Evolutionary conservation across 1,140 invertebrate genomes (phyloP).

Genomic region (Scylla paramamosain): DNA sequence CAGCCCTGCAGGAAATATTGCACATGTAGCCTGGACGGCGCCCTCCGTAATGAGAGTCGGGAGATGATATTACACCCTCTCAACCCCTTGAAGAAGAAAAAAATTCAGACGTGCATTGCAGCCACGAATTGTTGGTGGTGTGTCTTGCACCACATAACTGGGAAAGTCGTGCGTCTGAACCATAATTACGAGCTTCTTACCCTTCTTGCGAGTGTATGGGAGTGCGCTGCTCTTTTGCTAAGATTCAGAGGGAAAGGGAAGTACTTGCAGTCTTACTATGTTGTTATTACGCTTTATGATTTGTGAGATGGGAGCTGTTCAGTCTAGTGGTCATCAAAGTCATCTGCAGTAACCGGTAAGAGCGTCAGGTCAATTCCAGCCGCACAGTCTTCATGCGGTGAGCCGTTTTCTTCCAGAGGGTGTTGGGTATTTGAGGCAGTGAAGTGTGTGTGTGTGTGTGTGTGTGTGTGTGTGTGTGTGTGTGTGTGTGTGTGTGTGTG

Average conservation of each 20-base stretch:
- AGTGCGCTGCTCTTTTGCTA: background rate
- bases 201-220: background rate
- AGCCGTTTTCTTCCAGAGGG: background rate
- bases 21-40: background rate
- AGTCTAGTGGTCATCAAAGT: no score
- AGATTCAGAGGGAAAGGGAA: background rate
- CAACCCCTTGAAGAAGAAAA: slow-evolving; percentile 1
- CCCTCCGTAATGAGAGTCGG: background rate
- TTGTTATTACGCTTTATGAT: no score
- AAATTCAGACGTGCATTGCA: background rate
- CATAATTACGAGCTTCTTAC: background rate
- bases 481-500: no score
- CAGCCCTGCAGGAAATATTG: background rate
- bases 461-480: no score
- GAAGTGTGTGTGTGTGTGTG: background rate
- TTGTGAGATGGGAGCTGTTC: background rate
- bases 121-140: background rate
- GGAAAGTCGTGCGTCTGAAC: background rate
- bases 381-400: background rate
- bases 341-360: background rate
- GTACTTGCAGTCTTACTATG: background rate
- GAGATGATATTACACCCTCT: slow-evolving; percentile 13
- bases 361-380: background rate
- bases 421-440: background rate
- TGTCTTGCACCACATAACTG: background rate